Base-by-base conservation (phyloP, 2,113 vertebrate genomes). In the Epinephelus lanceolatus region DNA sequence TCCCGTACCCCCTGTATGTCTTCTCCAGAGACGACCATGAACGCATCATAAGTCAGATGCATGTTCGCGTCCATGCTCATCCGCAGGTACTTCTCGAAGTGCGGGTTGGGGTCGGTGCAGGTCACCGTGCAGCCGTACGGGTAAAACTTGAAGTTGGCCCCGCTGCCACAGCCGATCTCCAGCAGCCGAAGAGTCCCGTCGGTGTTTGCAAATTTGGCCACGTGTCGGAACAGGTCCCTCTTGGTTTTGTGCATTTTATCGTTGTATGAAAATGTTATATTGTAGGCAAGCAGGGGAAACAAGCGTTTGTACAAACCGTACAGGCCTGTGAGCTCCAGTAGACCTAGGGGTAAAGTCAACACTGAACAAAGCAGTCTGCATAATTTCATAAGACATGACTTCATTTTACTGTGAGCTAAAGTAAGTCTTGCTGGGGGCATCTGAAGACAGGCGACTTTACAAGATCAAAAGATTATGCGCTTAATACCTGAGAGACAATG, bases 141-240 rank as follows among this genome's bases (percentile, higher is more conserved):
- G 81, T 96, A 98, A 85, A 95, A 96, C 76, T 93, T 76, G 80
- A 98, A 98, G 94, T 98, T 99, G 0, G 94, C 40, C 0, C 97
- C 96, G 0, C 80, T 81, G n/a, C 97, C 96, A 0, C 96, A 97
- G 71, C 97, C 97, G 10, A 98, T 91, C 84, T 98, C 97, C 88
- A 98, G 90, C 85, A 98, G 83, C 3, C 86, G 88, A 68, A 98
- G 94, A 1, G 92, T 80, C 2, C 95, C 93, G 0, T 93, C 95
- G 3, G 84, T 0, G 7, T 89, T 77, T 0, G 18, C 73, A 47
- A 97, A 96, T 1, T 47, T 81, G 0, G 70, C 37, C 4, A 98
- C 70, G 3, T 93, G 96, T 2, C 81, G 52, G 42, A 98, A 98
- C 0, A 98, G 91, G 1, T 96, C 95, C 71, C 90, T 91, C 88